phyloP scores from a whole-genome alignment of 2,113 vertebrate species.

The Calonectris borealis region DNA sequence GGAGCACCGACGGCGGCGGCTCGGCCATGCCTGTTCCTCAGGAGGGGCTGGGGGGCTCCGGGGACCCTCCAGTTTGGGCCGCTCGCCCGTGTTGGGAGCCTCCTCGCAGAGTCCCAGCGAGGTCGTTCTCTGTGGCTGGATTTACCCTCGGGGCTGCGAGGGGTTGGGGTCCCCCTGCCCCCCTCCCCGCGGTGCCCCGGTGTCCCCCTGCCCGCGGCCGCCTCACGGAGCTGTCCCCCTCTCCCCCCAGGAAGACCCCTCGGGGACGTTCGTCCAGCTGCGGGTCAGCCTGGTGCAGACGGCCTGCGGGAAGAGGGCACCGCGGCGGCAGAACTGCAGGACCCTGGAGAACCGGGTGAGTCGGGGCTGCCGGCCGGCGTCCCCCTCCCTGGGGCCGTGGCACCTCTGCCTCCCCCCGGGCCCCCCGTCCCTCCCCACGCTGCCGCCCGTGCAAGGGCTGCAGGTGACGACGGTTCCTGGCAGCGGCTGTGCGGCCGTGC shows the following conservation, averaged over 20 bases:
- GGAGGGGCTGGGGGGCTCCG: not conserved
- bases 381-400: not conserved
- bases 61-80: not conserved
- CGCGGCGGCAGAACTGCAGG: not conserved
- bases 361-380: fast-evolving
- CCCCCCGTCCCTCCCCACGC: not conserved
- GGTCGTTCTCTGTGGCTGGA: not conserved
- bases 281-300: not conserved
- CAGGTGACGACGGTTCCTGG: not conserved
- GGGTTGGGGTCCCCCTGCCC: not conserved
- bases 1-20: not conserved
- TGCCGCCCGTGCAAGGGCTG: not conserved
- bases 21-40: fast-evolving
- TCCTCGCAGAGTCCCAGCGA: no score
- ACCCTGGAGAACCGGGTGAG: not conserved
- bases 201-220: not conserved
- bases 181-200: no score
- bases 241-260: not conserved
- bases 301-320: not conserved
- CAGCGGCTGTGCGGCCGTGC: fast-evolving
- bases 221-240: no score
- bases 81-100: not conserved
- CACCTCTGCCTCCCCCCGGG: no score
- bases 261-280: not conserved
- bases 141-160: not conserved